Evolutionary conservation across 2,113 vertebrate species (phyloP).

Genomic region (Antechinus flavipes): DNA sequence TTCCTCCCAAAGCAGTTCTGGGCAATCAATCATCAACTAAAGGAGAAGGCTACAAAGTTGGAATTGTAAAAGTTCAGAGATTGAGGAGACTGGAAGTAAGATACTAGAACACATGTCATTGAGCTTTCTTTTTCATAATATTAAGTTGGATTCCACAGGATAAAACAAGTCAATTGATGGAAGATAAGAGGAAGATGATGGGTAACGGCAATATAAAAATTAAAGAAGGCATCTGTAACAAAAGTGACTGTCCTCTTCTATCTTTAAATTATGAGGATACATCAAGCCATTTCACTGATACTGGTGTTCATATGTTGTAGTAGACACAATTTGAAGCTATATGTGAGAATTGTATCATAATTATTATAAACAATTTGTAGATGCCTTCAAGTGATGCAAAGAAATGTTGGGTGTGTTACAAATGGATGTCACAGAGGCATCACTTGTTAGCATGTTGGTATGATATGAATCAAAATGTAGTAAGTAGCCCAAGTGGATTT

Average conservation of each 20-base stretch:
- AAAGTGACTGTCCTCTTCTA: not conserved
- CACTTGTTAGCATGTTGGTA: not conserved
- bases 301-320: not conserved
- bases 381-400: not conserved
- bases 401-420: not conserved
- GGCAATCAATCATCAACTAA: not conserved
- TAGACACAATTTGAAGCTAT: not conserved
- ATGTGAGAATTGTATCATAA: not conserved
- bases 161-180: constrained; percentile 91
- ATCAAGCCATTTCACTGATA: not conserved
- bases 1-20: not conserved
- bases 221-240: not conserved
- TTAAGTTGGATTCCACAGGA: constrained; percentile 88
- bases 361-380: not conserved
- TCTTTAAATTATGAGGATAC: not conserved
- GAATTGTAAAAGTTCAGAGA: not conserved
- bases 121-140: constrained; percentile 92
- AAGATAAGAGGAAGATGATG: constrained; percentile 89
- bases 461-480: not conserved
- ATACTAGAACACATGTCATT: constrained; percentile 84
- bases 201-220: constrained; percentile 43
- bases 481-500: too few species aligned
- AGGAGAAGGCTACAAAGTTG: not conserved
- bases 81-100: not conserved
- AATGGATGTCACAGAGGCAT: not conserved